Percentiles rank a stretch among this genome's conserved stretches.
phyloP scores from a whole-genome alignment of 1,140 invertebrate species.

The Aphelenchoides avenae region DNA sequence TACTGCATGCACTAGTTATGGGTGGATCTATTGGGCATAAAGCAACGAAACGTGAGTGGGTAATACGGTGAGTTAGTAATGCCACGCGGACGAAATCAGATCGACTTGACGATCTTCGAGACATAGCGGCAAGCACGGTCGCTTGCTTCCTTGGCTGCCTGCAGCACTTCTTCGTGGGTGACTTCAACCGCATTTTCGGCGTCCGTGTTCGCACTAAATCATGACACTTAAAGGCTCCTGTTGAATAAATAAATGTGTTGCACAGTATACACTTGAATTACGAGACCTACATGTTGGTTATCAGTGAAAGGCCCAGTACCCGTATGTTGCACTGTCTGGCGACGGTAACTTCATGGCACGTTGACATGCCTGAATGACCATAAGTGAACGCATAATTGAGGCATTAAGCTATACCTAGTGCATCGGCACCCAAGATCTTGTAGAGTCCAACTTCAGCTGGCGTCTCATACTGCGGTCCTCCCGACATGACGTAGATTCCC shows the following conservation, averaged over 20 bases:
- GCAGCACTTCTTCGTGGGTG: slow-evolving; percentile 51
- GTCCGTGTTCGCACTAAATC: slow-evolving; percentile 47
- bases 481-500: slow-evolving; percentile 63
- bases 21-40: too few relatives aligned
- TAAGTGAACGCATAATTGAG: neutral
- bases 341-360: slow-evolving; percentile 64
- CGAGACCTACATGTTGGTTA: slow-evolving; percentile 61
- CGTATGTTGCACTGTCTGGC: slow-evolving; percentile 63
- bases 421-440: slow-evolving; percentile 60
- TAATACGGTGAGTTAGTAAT: too few relatives aligned
- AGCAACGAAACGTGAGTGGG: too few relatives aligned
- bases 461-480: slow-evolving; percentile 64
- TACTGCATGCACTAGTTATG: too few relatives aligned
- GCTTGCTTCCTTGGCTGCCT: slow-evolving; percentile 41
- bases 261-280: too few relatives aligned
- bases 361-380: slow-evolving; percentile 60
- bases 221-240: slow-evolving; percentile 10
- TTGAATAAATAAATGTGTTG: too few relatives aligned
- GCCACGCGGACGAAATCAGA: too few relatives aligned
- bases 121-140: slow-evolving; percentile 41
- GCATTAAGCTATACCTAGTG: slow-evolving; percentile 33
- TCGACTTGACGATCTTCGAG: too few relatives aligned
- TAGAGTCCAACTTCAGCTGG: slow-evolving; percentile 62
- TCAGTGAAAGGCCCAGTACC: slow-evolving; percentile 62
- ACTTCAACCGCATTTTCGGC: slow-evolving; percentile 52